These are phyloP conservation scores for Diadumene lineata DNA, from an alignment of 92 coral and sea anemone species.

Conservation along the genomic window DNA sequence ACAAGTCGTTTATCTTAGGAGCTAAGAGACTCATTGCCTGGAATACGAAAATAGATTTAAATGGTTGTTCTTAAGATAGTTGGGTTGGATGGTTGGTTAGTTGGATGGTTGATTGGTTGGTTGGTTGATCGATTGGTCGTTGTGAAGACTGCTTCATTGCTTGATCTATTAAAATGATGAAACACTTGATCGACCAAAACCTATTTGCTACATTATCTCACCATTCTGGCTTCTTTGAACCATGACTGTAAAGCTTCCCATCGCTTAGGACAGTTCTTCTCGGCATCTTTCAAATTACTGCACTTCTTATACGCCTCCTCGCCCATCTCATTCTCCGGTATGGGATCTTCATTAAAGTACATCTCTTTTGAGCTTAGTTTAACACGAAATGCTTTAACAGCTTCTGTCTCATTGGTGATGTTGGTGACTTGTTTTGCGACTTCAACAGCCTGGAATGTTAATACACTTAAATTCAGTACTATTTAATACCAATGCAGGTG, in stretches of 20 bases:
- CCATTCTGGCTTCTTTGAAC: slow-evolving; percentile 84
- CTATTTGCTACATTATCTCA: slow-evolving; percentile 34
- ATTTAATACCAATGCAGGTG: no score
- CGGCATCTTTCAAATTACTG: slow-evolving; percentile 71
- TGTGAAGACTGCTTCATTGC: not conserved
- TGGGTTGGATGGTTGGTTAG: not conserved
- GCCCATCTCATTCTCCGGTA: slow-evolving; percentile 81
- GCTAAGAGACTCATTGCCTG: slow-evolving; percentile 72
- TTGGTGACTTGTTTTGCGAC: slow-evolving; percentile 79
- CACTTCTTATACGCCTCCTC: slow-evolving; percentile 73
- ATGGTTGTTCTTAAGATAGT: not conserved
- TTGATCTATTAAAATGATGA: not conserved
- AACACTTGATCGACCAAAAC: not conserved
- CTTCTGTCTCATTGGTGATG: slow-evolving; percentile 39
- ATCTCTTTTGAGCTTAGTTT: slow-evolving; percentile 63
- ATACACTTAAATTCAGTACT: no score
- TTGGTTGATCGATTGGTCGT: no score
- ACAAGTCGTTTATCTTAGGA: slow-evolving; percentile 64
- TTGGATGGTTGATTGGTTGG: no score
- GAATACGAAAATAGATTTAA: not conserved
- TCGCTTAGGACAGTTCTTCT: slow-evolving; percentile 79
- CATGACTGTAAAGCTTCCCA: slow-evolving; percentile 85
- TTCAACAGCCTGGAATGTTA: slow-evolving; percentile 57
- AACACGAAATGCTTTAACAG: slow-evolving; percentile 64
- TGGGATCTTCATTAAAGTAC: slow-evolving; percentile 77